Conservation (phyloP, 2,113 vertebrate species). For the Pterocles gutturalis region DNA sequence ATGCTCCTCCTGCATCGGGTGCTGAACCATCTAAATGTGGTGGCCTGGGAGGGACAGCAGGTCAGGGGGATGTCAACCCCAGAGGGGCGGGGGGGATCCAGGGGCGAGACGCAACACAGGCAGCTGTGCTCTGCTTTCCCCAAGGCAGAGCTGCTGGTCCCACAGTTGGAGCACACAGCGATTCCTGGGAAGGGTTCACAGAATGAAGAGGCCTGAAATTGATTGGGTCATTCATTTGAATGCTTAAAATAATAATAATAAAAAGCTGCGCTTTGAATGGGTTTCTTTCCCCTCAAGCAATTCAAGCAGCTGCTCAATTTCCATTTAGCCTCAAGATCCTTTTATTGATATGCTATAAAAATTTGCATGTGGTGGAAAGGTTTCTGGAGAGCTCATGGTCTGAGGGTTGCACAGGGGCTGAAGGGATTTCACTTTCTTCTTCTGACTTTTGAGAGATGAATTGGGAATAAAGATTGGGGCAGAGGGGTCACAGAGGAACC, state of each 20-base stretch:
- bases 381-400: not conserved
- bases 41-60: not conserved
- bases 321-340: constrained; percentile 54
- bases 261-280: not conserved
- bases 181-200: not conserved
- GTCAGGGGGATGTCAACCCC: not conserved
- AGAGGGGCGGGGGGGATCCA: not conserved
- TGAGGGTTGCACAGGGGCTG: not conserved
- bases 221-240: constrained; percentile 37
- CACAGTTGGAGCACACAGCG: not conserved
- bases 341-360: constrained; percentile 32
- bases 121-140: not conserved
- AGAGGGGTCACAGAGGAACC: not conserved
- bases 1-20: not conserved
- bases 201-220: constrained; percentile 20
- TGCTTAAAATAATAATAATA: constrained; percentile 46
- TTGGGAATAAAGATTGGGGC: not conserved
- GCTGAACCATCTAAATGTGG: not conserved
- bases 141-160: not conserved
- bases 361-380: not conserved
- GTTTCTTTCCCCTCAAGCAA: constrained; percentile 29
- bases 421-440: not conserved
- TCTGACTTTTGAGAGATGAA: not conserved
- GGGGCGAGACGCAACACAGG: fast-evolving
- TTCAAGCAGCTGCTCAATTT: constrained; percentile 41